phyloP scores from a whole-genome alignment of 2,113 vertebrate genomes.

The Oryctolagus cuniculus region DNA sequence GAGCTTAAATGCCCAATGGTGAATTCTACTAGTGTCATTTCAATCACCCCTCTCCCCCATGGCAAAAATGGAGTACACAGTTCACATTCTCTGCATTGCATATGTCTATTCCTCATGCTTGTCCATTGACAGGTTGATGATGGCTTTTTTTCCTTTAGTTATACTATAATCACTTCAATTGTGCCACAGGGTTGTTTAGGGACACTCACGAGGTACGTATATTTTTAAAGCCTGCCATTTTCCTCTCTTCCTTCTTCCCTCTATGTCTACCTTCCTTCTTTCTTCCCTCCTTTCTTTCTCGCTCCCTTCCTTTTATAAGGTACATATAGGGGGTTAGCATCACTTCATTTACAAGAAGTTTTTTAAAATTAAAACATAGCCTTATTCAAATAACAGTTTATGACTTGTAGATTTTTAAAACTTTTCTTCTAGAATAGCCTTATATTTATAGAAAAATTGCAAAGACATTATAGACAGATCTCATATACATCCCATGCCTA shows the following conservation, averaged over 20 bases:
- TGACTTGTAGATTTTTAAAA: neutral
- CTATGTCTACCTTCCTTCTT: neutral
- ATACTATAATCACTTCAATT: neutral
- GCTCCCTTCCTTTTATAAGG: neutral
- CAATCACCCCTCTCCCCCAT: neutral
- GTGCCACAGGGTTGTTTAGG: rapidly evolving
- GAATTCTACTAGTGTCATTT: neutral
- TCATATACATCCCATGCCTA: neutral
- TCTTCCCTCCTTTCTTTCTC: neutral
- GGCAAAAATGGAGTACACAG: neutral
- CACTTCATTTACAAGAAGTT: neutral
- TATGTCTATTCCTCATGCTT: neutral
- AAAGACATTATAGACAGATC: neutral
- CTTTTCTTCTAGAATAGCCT: neutral
- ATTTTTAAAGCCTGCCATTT: neutral
- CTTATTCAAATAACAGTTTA: neutral
- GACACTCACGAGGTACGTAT: neutral
- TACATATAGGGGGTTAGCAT: neutral
- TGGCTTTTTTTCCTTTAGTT: neutral
- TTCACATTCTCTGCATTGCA: neutral
- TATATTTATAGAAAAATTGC: neutral
- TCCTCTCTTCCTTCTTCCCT: neutral
- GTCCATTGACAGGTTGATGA: neutral
- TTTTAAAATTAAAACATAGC: neutral
- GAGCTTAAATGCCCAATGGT: neutral